Percentiles rank a stretch among this genome's conserved stretches.
Evolutionary conservation across 1,140 invertebrate genomes (phyloP).

Genomic region (Physella acuta): DNA sequence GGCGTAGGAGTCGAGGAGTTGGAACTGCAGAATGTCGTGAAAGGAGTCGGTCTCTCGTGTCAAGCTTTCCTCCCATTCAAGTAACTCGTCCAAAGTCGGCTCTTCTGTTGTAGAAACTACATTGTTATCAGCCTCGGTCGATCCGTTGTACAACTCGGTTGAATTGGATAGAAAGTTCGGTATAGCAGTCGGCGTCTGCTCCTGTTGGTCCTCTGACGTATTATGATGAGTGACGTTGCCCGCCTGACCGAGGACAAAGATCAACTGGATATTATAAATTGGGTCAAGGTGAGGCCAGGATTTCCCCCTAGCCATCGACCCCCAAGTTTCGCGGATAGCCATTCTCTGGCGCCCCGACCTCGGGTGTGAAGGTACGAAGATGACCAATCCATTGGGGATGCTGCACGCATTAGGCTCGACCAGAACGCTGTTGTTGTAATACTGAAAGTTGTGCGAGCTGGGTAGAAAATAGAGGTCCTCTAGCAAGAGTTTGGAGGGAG

Average conservation of each 20-base stretch:
- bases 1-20: conserved; percentile 14
- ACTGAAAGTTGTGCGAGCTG: neutral
- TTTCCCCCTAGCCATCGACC: conserved; percentile 6
- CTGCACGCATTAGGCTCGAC: neutral
- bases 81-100: neutral
- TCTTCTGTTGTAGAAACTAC: neutral
- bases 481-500: conserved; percentile 3
- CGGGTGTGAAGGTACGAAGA: conserved; percentile 17
- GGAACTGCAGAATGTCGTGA: conserved; percentile 20
- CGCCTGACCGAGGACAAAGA: neutral
- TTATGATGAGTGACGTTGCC: neutral
- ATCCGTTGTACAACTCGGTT: neutral
- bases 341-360: neutral
- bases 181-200: neutral
- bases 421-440: neutral
- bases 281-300: neutral
- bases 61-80: neutral
- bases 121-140: neutral
- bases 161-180: neutral
- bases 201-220: neutral
- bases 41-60: neutral
- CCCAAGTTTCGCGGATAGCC: conserved; percentile 22
- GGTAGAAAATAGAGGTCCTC: conserved; percentile 17
- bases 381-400: neutral
- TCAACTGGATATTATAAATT: neutral